Conservation (phyloP, 2,113 vertebrate species). For the Origma solitaria region DNA sequence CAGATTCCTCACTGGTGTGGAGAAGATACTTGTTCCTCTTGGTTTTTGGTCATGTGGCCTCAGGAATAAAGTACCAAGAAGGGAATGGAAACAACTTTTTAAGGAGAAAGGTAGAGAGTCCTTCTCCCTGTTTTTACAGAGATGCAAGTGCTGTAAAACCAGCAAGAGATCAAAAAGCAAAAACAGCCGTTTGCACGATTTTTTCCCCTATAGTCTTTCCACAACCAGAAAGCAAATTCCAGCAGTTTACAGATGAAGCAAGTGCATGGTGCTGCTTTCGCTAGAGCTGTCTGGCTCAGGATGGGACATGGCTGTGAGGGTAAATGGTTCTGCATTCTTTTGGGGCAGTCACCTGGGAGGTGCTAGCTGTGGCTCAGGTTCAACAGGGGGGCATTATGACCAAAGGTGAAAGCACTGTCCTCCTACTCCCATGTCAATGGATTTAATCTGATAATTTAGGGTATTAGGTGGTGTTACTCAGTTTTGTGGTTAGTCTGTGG, state of each 20-base stretch:
- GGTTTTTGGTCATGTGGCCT: neutral
- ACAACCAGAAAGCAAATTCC: neutral
- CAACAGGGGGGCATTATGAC: neutral
- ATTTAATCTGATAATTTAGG: neutral
- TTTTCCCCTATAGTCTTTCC: neutral
- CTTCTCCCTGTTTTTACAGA: neutral
- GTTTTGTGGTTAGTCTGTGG: neutral
- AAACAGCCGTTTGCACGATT: neutral
- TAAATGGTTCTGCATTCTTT: neutral
- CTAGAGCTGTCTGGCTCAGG: neutral
- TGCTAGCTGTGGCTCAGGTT: neutral
- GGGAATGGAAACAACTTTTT: neutral
- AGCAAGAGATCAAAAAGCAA: neutral
- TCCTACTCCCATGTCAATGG: neutral
- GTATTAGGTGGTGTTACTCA: neutral
- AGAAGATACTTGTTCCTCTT: neutral
- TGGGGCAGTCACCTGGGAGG: fast-evolving
- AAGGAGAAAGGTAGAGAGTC: neutral
- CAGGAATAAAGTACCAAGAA: neutral
- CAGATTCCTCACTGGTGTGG: neutral
- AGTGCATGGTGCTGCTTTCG: neutral
- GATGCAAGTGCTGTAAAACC: neutral
- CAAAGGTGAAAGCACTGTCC: neutral
- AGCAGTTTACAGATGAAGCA: neutral
- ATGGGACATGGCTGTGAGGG: neutral